Conservation (phyloP, 2,113 vertebrate genomes). For the Baryphthengus martii region DNA sequence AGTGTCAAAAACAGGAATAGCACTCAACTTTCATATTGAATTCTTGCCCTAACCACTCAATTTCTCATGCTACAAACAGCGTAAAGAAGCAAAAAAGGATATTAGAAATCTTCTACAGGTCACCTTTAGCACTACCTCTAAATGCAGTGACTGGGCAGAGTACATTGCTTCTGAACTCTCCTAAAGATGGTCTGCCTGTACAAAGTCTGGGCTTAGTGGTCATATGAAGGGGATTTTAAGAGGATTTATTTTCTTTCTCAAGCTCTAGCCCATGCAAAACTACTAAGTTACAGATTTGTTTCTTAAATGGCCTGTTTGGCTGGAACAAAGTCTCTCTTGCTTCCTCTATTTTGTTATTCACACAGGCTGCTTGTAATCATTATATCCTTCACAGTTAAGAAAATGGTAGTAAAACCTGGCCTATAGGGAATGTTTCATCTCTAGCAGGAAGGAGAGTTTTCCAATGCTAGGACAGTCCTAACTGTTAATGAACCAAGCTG, state of each 20-base stretch:
- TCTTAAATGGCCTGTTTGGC: slow-evolving; percentile 55
- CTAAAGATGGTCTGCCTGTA: background rate
- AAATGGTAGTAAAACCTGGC: background rate
- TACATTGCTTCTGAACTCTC: slow-evolving; percentile 48
- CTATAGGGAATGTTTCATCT: background rate
- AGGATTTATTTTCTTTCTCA: slow-evolving; percentile 32
- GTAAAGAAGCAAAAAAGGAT: slow-evolving; percentile 42
- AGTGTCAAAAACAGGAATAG: background rate
- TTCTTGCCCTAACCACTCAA: background rate
- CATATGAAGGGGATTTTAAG: background rate
- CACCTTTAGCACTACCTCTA: slow-evolving; percentile 75
- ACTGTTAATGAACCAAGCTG: background rate
- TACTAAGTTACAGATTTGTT: slow-evolving; percentile 20
- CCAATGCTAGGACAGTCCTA: background rate
- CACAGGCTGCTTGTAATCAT: slow-evolving; percentile 36
- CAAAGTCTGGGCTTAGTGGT: background rate
- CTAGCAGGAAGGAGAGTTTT: background rate
- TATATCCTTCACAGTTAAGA: slow-evolving; percentile 4
- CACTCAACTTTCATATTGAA: background rate
- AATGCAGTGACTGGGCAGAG: slow-evolving; percentile 59
- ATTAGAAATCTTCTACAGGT: slow-evolving; percentile 19
- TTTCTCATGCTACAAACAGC: background rate
- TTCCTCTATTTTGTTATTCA: slow-evolving; percentile 56
- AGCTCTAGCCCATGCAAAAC: slow-evolving; percentile 47
- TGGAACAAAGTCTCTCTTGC: slow-evolving; percentile 54